Conservation (phyloP, 1,140 invertebrate species). For the Drosophila kohkoa region DNA sequence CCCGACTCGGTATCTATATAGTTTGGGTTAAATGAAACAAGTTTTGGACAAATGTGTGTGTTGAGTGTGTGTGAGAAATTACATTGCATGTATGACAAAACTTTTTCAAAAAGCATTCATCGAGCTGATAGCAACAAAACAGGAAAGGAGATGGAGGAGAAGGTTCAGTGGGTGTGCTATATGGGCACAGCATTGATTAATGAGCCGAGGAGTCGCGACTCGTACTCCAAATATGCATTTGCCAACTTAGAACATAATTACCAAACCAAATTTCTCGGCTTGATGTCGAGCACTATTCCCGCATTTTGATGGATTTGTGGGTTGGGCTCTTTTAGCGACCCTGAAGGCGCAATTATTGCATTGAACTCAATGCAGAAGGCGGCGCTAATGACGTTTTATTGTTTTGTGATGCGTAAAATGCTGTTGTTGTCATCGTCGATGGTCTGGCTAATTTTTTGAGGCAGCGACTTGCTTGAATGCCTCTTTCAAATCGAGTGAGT, state of each 20-base stretch:
- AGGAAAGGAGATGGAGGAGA: too few species aligned
- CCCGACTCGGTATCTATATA: conserved; percentile 5
- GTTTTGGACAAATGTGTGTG: conserved; percentile 64
- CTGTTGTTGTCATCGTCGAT: conserved; percentile 22
- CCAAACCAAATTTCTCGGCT: conserved; percentile 56
- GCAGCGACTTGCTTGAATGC: conserved; percentile 69
- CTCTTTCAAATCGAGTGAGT: conserved; percentile 44
- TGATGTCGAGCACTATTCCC: conserved; percentile 50
- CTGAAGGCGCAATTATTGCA: conserved; percentile 28
- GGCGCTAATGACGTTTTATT: conserved; percentile 73
- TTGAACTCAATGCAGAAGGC: conserved; percentile 21
- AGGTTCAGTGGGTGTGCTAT: conserved; percentile 22
- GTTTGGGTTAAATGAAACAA: conserved; percentile 44
- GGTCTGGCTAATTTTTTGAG: conserved; percentile 42
- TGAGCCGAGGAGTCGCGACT: conserved; percentile 34
- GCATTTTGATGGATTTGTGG: conserved; percentile 73
- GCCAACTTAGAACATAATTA: conserved; percentile 79
- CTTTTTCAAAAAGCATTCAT: conserved; percentile 59
- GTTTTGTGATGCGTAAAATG: conserved; percentile 78
- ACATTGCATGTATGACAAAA: conserved; percentile 72
- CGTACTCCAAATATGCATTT: conserved; percentile 47
- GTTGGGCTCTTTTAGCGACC: conserved; percentile 38
- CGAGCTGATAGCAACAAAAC: neutral
- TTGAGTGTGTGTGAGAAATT: conserved; percentile 72
- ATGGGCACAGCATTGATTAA: conserved; percentile 65